Evolutionary conservation across 2,888 invertebrate genomes (phyloP), one percentile per base, ranked within the genome.

Genomic region (Augochlorella aurata): DNA sequence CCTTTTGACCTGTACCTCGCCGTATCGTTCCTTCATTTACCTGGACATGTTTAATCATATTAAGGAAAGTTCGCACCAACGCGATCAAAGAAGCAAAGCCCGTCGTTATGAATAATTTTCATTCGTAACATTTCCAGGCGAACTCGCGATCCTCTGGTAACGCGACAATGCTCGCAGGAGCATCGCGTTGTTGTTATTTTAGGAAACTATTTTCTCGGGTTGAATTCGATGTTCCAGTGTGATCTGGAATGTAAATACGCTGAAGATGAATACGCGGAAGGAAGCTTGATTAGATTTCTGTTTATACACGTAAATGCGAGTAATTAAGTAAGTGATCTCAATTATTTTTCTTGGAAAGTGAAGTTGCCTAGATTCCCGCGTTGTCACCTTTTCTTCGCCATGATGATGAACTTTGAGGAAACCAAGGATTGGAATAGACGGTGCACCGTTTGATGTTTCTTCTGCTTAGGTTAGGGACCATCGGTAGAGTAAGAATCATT

Each of bases 201-300:
- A 5, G 4, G 2, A 65, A 14, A 47, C 4, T 44, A 3, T 78
- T 65, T 47, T n/a, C 4, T 14, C 14, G 14, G 29, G n/a, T n/a
- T 14, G 49, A 7, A 45, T 47, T 21, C 63, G 3, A 10, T 44
- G 69, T 12, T 49, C 16, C 14, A 45, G 16, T 44, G 38, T 70
- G 58, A 61, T 72, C 69, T 9, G 47, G 38, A 58, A 44, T 47
- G 66, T 68, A 77, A 76, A 80, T 38, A 76, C 38, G 38, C 5
- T 47, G 49, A 24, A 52, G 18, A 54, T 9, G 71, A 49, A 44
- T 66, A 14, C 47, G 7, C 45, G 14, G 16, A 18, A 0, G 14
- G 16, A 52, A 18, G 52, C n/a, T 1, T 18, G 9, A 52, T n/a
- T 0, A 38, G 5, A 38, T 38, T 38, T 38, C 38, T 38, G 38